A percentile compares a stretch with the other conserved stretches of the same genome.
Evolutionary conservation across 2,113 vertebrate genomes (phyloP).

Genomic region (Mola mola): DNA sequence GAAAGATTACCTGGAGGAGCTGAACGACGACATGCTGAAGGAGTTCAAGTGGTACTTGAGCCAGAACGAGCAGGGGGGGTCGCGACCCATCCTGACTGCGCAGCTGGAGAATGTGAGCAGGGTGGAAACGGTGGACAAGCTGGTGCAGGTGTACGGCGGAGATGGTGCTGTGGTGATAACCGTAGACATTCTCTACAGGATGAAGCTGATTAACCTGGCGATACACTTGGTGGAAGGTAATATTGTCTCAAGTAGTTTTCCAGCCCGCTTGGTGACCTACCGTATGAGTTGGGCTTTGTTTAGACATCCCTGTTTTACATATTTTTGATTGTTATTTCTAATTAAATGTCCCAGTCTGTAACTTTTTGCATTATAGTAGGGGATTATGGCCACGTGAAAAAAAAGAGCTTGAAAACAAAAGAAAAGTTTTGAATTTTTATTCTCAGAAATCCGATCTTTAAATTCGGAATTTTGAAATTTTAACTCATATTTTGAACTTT

Average conservation of each 20-base stretch:
- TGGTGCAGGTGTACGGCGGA: not conserved
- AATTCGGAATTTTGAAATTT: no score
- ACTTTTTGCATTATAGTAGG: no score
- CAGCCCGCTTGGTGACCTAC: no score
- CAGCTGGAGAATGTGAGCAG: not conserved
- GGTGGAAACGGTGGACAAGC: slow-evolving; percentile 1
- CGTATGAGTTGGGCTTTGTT: no score
- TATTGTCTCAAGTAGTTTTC: not conserved
- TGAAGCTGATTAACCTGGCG: not conserved
- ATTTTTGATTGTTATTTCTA: no score
- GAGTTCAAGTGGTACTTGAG: not conserved
- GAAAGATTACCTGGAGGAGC: not conserved
- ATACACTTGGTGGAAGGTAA: not conserved
- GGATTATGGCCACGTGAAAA: no score
- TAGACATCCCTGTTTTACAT: no score
- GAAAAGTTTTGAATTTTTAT: no score
- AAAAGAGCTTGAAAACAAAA: no score
- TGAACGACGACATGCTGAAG: fast-evolving
- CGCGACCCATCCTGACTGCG: fast-evolving
- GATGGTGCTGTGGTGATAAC: not conserved
- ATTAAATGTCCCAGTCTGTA: no score
- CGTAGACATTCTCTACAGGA: not conserved
- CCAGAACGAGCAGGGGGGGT: not conserved
- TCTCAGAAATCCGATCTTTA: no score
- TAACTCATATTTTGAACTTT: no score